Evolutionary conservation across 1,140 invertebrate genomes (phyloP).

Genomic region (Phocides pigmalion): DNA sequence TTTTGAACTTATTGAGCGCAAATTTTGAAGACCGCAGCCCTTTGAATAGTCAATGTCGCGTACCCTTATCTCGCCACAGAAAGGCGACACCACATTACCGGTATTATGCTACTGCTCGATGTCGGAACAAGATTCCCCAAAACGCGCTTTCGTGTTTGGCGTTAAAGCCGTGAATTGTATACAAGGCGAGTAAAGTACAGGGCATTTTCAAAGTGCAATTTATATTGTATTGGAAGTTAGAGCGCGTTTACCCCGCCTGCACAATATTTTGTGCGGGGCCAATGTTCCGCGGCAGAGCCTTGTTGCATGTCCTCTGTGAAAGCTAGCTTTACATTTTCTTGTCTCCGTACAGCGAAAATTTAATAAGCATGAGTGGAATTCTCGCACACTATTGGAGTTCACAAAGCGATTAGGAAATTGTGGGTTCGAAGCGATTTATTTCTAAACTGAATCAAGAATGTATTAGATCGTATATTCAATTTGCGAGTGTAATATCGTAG

Average conservation of each 20-base stretch:
- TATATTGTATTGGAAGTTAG: slow-evolving; percentile 83
- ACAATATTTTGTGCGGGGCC: slow-evolving; percentile 79
- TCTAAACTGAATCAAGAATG: slow-evolving; percentile 20
- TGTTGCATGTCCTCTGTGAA: slow-evolving; percentile 61
- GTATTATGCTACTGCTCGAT: slow-evolving; percentile 68
- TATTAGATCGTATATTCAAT: slow-evolving; percentile 20
- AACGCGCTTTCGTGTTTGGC: slow-evolving; percentile 53
- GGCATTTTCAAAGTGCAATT: slow-evolving; percentile 82
- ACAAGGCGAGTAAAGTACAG: slow-evolving; percentile 60
- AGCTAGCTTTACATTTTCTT: slow-evolving; percentile 69
- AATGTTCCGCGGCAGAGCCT: slow-evolving; percentile 71
- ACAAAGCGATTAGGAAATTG: slow-evolving; percentile 52
- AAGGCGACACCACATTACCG: slow-evolving; percentile 83
- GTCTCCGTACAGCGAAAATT: slow-evolving; percentile 60
- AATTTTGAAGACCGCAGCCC: slow-evolving; percentile 83
- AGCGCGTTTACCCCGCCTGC: slow-evolving; percentile 72
- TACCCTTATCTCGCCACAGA: slow-evolving; percentile 82
- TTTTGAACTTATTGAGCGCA: slow-evolving; percentile 81
- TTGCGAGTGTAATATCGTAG: neutral
- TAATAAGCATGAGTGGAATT: slow-evolving; percentile 73
- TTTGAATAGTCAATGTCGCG: slow-evolving; percentile 84
- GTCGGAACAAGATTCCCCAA: slow-evolving; percentile 41
- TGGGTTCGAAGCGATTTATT: slow-evolving; percentile 28
- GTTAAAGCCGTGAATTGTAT: slow-evolving; percentile 67
- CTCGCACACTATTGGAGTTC: slow-evolving; percentile 49